Evolutionary conservation across 2,113 vertebrate genomes (phyloP), one percentile per base, ranked within the genome.

Genomic region (Corythaeola cristata): DNA sequence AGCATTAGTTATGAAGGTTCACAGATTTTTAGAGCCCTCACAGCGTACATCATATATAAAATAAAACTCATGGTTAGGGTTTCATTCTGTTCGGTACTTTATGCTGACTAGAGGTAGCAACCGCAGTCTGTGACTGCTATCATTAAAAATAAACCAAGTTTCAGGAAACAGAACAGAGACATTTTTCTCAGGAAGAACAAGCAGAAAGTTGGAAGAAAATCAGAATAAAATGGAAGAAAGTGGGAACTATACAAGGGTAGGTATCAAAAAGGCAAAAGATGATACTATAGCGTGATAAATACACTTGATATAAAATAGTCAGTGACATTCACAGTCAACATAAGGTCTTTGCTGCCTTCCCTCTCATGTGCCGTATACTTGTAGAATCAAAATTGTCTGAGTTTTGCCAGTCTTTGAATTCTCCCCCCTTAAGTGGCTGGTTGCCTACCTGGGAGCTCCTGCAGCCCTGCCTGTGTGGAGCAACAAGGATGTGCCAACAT

Each of bases 341-440:
- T 62, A 47, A 75, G 27, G 32, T 55, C 56, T 72, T 88, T 67
- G 64, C 71, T 76, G 49, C 85, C 91, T 79, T 72, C 18, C 17
- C 17, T 63, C 28, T n/a, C 14, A 2, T 0, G 18, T 52, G 44
- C 47, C 7, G 2, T 15, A 3, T 3, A 9, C 2, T 8, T 26
- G 32, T 23, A 58, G 21, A 77, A 89, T 16, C 26, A 33, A 74
- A 81, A 72, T 19, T 11, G 12, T 16, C 50, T 14, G 53, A 88
- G 23, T 50, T 85, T 50, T 78, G n/a, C 7, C 41, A 73, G 18
- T 41, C 71, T 75, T 67, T 37, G 78, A 56, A 26, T 60, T 76
- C 49, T 88, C 56, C 52, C 60, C 49, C n/a, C 50, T 58, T 12
- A n/a, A 52, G 11, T 1, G 7, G n/a, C 13, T 18, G 14, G 18